Conservation (phyloP, 1,140 invertebrate species). For the Pseudomyrmex sp. region DNA sequence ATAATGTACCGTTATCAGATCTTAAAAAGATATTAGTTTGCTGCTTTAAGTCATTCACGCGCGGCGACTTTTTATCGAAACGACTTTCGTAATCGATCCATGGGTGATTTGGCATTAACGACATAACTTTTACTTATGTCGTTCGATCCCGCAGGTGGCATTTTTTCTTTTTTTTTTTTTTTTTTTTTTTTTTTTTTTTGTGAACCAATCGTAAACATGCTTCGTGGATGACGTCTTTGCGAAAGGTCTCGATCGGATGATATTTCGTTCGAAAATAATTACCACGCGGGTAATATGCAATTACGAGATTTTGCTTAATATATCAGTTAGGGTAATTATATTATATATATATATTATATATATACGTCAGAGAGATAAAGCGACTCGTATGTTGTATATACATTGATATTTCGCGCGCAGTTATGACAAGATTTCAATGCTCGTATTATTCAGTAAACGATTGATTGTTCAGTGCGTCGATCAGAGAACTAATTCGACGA, state of each 20-base stretch:
- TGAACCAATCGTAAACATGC: slow-evolving; percentile 33
- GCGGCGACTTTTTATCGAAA: slow-evolving; percentile 54
- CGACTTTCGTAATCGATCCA: slow-evolving; percentile 63
- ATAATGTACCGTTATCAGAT: slow-evolving; percentile 35
- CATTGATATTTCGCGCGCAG: slow-evolving; percentile 12
- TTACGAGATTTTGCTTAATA: slow-evolving; percentile 5
- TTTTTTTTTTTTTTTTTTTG: slow-evolving; percentile 30
- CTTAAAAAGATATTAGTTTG: slow-evolving; percentile 8
- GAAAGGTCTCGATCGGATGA: slow-evolving; percentile 30
- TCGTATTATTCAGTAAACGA: slow-evolving; percentile 40
- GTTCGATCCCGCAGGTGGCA: neutral
- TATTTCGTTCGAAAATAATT: slow-evolving; percentile 31
- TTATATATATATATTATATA: no score
- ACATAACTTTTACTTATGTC: slow-evolving; percentile 54
- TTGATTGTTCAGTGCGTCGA: slow-evolving; percentile 5
- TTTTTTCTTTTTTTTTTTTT: slow-evolving; percentile 12
- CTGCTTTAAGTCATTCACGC: slow-evolving; percentile 24
- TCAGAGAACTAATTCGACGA: slow-evolving; percentile 3
- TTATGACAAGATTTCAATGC: slow-evolving; percentile 22
- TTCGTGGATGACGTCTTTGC: slow-evolving; percentile 30
- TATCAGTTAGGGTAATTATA: slow-evolving; percentile 23
- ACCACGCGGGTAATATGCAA: neutral
- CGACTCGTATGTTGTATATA: slow-evolving; percentile 15
- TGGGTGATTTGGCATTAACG: slow-evolving; percentile 62
- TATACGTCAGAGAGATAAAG: neutral